Evolutionary conservation across 2,113 vertebrate genomes (phyloP).

Genomic region (Plecturocebus donacophilus): DNA sequence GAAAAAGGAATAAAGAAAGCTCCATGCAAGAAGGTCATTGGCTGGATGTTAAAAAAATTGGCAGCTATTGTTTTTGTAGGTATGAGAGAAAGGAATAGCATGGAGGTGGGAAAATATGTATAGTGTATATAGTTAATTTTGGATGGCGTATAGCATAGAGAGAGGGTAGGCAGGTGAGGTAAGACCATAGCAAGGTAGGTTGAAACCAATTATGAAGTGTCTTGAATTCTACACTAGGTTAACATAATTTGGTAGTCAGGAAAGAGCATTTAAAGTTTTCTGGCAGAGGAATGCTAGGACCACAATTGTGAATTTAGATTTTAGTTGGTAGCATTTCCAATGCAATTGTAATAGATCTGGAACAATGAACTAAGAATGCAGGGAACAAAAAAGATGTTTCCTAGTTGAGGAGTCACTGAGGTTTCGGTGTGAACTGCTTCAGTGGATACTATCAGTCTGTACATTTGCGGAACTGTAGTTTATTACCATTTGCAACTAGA

Average conservation of each 20-base stretch:
- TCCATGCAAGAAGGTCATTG: neutral
- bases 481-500: neutral
- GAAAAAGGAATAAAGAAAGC: neutral
- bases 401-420: neutral
- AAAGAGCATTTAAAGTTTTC: neutral
- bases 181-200: no score
- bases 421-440: neutral
- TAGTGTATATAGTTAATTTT: neutral
- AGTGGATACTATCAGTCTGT: neutral
- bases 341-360: neutral
- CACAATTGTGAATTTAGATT: neutral
- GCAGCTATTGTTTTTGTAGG: neutral
- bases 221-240: neutral
- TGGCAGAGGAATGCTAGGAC: neutral
- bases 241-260: neutral
- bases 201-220: neutral
- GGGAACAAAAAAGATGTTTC: neutral
- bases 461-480: neutral
- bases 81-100: neutral
- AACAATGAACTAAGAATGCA: neutral
- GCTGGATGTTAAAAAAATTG: neutral
- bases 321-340: neutral
- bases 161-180: neutral
- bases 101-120: rapidly evolving
- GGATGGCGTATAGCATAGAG: no score